Conservation (phyloP, 2,888 invertebrate species). For the Epinotia demarniana region DNA sequence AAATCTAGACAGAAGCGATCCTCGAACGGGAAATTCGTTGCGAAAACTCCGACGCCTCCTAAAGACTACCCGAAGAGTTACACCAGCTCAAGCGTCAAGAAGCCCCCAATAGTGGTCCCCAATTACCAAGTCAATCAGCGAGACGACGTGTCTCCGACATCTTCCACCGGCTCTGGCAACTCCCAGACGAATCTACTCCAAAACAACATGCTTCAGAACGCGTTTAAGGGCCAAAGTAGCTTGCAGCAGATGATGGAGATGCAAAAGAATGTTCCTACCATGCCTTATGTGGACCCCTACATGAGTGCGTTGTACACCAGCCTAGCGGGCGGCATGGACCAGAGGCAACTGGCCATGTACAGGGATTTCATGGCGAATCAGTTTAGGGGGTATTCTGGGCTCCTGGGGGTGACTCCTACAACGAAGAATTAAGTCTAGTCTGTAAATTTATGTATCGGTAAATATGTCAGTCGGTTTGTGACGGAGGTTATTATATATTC, state of each 20-base stretch:
- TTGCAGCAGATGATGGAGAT: slow-evolving; percentile 59
- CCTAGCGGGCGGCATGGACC: slow-evolving; percentile 73
- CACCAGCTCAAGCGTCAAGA: slow-evolving; percentile 56
- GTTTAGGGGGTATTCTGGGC: slow-evolving; percentile 67
- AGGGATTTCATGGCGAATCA: slow-evolving; percentile 75
- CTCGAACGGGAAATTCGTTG: slow-evolving; percentile 83
- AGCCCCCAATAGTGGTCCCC: slow-evolving; percentile 66
- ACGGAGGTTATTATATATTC: neutral
- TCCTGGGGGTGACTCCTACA: slow-evolving; percentile 73
- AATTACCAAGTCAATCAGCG: slow-evolving; percentile 67
- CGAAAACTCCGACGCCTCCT: slow-evolving; percentile 75
- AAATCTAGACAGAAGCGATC: slow-evolving; percentile 77
- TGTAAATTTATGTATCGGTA: slow-evolving; percentile 31
- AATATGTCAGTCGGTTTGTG: slow-evolving; percentile 3
- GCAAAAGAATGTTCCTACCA: slow-evolving; percentile 58
- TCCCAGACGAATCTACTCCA: slow-evolving; percentile 51
- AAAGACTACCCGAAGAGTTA: slow-evolving; percentile 60
- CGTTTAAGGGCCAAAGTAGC: slow-evolving; percentile 52
- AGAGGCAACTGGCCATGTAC: slow-evolving; percentile 74
- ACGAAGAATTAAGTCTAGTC: slow-evolving; percentile 73
- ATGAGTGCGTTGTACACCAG: slow-evolving; percentile 73
- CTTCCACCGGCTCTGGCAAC: slow-evolving; percentile 61
- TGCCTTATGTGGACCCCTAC: slow-evolving; percentile 74
- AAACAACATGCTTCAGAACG: slow-evolving; percentile 54
- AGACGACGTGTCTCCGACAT: slow-evolving; percentile 66